Evolutionary conservation across 37 sponge, comb jelly and placozoan species (phyloP), one percentile per base, ranked within the genome.

Genomic region (Cliona cf. orientalis): DNA sequence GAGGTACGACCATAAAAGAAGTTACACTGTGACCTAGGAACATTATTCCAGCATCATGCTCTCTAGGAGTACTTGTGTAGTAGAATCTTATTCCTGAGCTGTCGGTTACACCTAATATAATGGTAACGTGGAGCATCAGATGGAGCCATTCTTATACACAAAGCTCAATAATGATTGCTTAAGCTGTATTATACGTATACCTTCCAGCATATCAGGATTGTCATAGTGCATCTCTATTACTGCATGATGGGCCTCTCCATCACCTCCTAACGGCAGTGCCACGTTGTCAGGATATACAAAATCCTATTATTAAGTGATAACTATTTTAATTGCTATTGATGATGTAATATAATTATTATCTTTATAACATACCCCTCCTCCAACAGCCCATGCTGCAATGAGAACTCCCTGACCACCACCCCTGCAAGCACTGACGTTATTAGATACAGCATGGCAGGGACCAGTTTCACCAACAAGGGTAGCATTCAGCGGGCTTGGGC

Each of bases 341-440:
- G n/a, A n/a, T n/a, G n/a, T n/a, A n/a, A 49, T 49, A 49, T 9
- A 19, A 49, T 14, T 49, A 49, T 49, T 49, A 19, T 36, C 25
- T 40, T 22, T 56, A 49, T 17, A 7, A 61, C 84, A 21, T 83
- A 83, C 85, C 35, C 59, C 64, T 85, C 86, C 86, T 44, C 86
- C 86, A 35, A 78, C 79, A 31, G 78, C 86, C 86, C 86, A 85
- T 21, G 58, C 86, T 44, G 70, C 86, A 22, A 85, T 44, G 1
- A 77, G 34, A 17, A 36, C 22, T 58, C 55, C 86, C n/a, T n/a
- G n/a, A n/a, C n/a, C n/a, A n/a, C n/a, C n/a, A 21, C 37, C 23
- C 19, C 39, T 3, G 49, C 82, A 81, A 23, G 32, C 65, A 19
- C 40, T 12, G 6, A 64, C 29, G 14, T 14, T 1, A 2, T 12